Conservation (phyloP, 2,888 invertebrate genomes). For the Lagria hirta region DNA sequence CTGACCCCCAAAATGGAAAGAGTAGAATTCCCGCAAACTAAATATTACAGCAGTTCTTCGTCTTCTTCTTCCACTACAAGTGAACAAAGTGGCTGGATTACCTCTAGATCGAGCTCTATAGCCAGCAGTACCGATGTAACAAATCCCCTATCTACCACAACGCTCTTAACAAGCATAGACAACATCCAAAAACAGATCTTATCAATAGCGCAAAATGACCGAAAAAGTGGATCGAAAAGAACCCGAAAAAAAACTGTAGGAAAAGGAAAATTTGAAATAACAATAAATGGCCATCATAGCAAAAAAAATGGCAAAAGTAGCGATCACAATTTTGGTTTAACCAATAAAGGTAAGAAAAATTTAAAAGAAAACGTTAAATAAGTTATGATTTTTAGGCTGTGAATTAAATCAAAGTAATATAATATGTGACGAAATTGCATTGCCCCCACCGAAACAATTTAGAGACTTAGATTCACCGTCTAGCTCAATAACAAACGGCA, state of each 20-base stretch:
- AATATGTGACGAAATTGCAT: slow-evolving; percentile 43
- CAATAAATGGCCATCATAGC: slow-evolving; percentile 31
- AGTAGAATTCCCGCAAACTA: slow-evolving; percentile 34
- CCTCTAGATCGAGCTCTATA: slow-evolving; percentile 70
- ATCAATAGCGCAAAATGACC: slow-evolving; percentile 33
- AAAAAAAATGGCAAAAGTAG: too few relatives aligned
- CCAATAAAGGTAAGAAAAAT: slow-evolving; percentile 32
- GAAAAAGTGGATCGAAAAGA: slow-evolving; percentile 33
- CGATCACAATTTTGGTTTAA: slow-evolving; percentile 31
- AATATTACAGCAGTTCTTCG: slow-evolving; percentile 51
- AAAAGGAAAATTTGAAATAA: slow-evolving; percentile 17
- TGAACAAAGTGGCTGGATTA: slow-evolving; percentile 88
- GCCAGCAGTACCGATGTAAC: slow-evolving; percentile 54
- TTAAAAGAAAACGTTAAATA: background rate
- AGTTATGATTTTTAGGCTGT: slow-evolving; percentile 39
- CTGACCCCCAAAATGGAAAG: slow-evolving; percentile 57
- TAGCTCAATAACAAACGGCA: slow-evolving; percentile 44
- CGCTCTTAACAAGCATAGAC: slow-evolving; percentile 36
- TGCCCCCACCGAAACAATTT: slow-evolving; percentile 83
- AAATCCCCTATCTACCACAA: slow-evolving; percentile 36
- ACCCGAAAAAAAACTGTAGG: too few relatives aligned
- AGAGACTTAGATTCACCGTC: slow-evolving; percentile 74
- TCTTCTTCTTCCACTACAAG: slow-evolving; percentile 70
- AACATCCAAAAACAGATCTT: slow-evolving; percentile 38
- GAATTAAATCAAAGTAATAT: slow-evolving; percentile 42